Evolutionary conservation across 2,888 invertebrate species (phyloP), one percentile per base, ranked within the genome.

Genomic region (Gordius sp.): DNA sequence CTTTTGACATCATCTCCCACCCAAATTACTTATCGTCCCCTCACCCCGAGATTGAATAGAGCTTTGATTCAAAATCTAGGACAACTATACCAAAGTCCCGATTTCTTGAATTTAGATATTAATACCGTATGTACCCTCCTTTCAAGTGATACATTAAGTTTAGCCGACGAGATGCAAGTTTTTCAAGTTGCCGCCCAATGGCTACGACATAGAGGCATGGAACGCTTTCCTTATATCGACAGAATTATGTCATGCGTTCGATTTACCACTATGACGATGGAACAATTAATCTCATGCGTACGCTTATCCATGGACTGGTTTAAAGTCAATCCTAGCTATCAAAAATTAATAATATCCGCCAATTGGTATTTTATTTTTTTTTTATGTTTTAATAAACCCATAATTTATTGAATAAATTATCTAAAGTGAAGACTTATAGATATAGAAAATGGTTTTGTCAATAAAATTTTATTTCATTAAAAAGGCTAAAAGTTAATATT

Each of bases 21-120:
- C n/a, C n/a, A n/a, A n/a, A n/a, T n/a, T n/a, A n/a, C n/a, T n/a
- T n/a, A n/a, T n/a, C n/a, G n/a, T n/a, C n/a, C n/a, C n/a, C n/a
- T n/a, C n/a, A n/a, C n/a, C n/a, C n/a, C n/a, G n/a, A 33, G 8
- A n/a, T 18, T 47, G 8, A 47, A 4, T 8, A 47, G 20, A 18
- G n/a, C 47, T 4, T 47, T 47, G 47, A 13, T 33, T 8, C 39
- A 33, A 33, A 33, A 33, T 33, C n/a, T 33, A 33, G 47, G 47
- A 20, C 16, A 20, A 20, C 8, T 47, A 23, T n/a, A 47, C 20
- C 4, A 13, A 47, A 20, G n/a, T n/a, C 16, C 16, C 8, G 20
- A 47, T 20, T 8, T 47, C 20, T 20, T n/a, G 23, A 47, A 47
- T 20, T 23, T 47, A n/a, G 47, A 47, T 47, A 4, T 47, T n/a